Evolutionary conservation across 2,888 invertebrate species (phyloP).

Genomic region (Eristalis intricaria): DNA sequence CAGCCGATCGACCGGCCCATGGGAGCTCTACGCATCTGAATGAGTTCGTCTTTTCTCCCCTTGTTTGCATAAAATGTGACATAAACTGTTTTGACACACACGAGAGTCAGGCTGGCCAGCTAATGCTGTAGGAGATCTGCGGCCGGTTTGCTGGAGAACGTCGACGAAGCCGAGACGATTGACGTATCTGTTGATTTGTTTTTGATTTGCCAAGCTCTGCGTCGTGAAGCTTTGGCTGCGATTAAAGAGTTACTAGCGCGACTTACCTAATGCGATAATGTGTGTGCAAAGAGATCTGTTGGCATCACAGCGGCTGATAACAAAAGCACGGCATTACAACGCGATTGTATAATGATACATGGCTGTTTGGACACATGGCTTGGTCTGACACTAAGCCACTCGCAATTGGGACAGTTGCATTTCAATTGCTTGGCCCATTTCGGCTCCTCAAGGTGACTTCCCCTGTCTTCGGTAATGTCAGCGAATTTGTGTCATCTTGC

Average conservation of each 20-base stretch:
- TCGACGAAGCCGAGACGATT: neutral
- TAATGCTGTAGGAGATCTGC: neutral
- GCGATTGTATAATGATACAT: neutral
- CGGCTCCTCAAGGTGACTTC: neutral
- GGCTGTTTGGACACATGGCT: neutral
- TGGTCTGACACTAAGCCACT: neutral
- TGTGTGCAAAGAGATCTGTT: constrained; percentile 13
- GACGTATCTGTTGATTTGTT: neutral
- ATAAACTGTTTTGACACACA: constrained; percentile 45
- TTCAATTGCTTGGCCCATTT: neutral
- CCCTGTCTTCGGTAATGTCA: neutral
- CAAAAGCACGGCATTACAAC: neutral
- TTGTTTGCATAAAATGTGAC: constrained; percentile 51
- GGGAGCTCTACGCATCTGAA: constrained; percentile 6
- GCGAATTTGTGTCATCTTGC: neutral
- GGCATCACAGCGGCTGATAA: constrained; percentile 29
- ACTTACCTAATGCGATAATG: constrained; percentile 12
- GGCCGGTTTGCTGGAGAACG: neutral
- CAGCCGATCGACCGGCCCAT: neutral
- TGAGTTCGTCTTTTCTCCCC: neutral
- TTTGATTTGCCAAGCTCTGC: neutral
- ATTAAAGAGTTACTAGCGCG: neutral
- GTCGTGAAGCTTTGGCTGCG: neutral
- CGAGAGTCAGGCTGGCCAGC: neutral
- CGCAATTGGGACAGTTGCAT: neutral